Conservation (phyloP, 1,140 invertebrate species). For the Drosophila pseudoananassae region DNA sequence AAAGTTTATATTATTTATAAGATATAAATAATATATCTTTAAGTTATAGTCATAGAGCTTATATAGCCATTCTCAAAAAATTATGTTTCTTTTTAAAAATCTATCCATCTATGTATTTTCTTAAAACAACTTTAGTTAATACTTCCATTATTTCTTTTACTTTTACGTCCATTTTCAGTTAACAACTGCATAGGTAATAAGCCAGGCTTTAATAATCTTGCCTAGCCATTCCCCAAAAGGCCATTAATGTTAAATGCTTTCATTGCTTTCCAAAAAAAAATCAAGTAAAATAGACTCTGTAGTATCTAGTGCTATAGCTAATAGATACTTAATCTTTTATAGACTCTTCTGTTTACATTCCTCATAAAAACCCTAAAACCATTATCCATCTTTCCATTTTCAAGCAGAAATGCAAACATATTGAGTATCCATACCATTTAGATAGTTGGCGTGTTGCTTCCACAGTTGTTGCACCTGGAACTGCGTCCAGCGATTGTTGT, state of each 20-base stretch:
- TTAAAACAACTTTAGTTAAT: too few species aligned
- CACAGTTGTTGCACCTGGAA: constrained; percentile 84
- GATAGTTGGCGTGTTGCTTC: constrained; percentile 84
- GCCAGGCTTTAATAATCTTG: background rate
- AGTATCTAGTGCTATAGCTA: too few species aligned
- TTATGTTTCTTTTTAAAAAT: too few species aligned
- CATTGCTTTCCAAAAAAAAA: background rate
- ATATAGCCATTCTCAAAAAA: too few species aligned
- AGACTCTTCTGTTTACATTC: too few species aligned
- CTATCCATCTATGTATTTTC: too few species aligned
- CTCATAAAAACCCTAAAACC: too few species aligned
- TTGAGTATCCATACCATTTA: constrained; percentile 76
- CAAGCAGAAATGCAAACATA: background rate
- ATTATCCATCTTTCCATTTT: background rate
- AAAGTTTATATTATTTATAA: too few species aligned
- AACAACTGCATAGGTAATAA: background rate
- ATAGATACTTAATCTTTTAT: too few species aligned
- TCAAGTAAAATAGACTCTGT: too few species aligned
- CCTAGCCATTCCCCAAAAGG: background rate
- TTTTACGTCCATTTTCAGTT: background rate
- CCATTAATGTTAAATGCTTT: background rate
- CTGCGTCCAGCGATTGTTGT: constrained; percentile 83
- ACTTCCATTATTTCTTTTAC: background rate
- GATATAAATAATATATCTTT: too few species aligned
- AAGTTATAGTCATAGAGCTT: too few species aligned